Evolutionary conservation across 2,888 invertebrate species (phyloP).

Genomic region (Metellina segmentata): DNA sequence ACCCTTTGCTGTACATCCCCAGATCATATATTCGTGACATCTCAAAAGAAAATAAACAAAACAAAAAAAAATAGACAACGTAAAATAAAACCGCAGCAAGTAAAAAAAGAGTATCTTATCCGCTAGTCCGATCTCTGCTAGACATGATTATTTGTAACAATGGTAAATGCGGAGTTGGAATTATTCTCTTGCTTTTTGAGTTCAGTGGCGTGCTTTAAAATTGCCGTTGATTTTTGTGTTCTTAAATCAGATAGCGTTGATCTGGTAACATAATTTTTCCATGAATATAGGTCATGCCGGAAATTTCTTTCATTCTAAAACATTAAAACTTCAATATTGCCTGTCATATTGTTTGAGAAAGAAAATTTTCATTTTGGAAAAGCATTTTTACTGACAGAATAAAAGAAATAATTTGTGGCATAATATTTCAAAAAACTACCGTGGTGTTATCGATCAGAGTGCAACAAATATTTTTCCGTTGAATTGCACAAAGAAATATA

Average conservation of each 20-base stretch:
- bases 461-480: too few species aligned
- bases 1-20: too few species aligned
- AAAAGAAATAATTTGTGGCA: too few species aligned
- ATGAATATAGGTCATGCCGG: neutral
- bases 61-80: too few species aligned
- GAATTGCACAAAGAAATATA: too few species aligned
- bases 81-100: too few species aligned
- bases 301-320: neutral
- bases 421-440: too few species aligned
- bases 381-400: too few species aligned
- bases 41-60: neutral
- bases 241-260: neutral
- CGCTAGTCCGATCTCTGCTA: neutral
- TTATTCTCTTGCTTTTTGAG: neutral
- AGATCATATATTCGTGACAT: neutral
- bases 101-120: neutral
- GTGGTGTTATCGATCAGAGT: too few species aligned
- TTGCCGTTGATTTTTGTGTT: neutral
- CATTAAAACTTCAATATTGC: neutral
- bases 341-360: too few species aligned
- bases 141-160: constrained; percentile 25
- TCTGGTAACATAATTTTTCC: neutral
- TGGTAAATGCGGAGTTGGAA: constrained; percentile 21
- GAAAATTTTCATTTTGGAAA: too few species aligned
- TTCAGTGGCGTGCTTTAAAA: neutral